These are phyloP conservation scores for Trachemys scripta DNA, from an alignment of 2,113 vertebrate genomes.

Conservation along the genomic window DNA sequence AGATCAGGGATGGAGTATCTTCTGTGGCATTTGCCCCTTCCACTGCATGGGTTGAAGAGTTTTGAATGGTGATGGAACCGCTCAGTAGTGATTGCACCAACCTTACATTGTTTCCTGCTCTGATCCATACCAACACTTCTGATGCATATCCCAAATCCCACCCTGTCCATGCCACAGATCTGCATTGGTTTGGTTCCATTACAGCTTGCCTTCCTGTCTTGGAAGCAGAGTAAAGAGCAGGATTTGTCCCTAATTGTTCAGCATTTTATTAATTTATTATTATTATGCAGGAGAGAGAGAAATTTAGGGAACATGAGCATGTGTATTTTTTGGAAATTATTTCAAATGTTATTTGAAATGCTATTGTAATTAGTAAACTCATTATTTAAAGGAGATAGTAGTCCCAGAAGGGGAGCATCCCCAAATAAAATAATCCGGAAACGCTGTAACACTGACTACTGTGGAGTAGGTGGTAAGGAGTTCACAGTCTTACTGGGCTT, in stretches of 20 bases:
- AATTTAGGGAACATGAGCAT: background rate
- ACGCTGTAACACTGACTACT: background rate
- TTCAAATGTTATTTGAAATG: background rate
- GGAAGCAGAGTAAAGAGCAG: rapidly evolving
- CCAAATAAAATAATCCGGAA: background rate
- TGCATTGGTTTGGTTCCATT: rapidly evolving
- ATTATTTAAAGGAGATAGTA: background rate
- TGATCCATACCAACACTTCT: background rate
- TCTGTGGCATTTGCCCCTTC: background rate
- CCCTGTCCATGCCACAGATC: background rate
- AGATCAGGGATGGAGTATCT: background rate
- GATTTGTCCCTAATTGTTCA: background rate
- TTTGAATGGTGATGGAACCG: background rate
- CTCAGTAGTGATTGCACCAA: background rate
- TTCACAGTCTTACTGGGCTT: background rate
- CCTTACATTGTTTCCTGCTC: background rate
- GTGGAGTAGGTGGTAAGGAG: rapidly evolving
- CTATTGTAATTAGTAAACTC: background rate
- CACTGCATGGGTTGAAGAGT: background rate
- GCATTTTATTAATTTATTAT: background rate
- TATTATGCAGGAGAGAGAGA: background rate
- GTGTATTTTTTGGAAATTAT: background rate
- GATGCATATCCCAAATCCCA: background rate
- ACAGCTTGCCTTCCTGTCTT: background rate
- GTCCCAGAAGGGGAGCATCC: background rate